Conservation (phyloP, 2,888 invertebrate genomes). For the Dexiosoma caninum region DNA sequence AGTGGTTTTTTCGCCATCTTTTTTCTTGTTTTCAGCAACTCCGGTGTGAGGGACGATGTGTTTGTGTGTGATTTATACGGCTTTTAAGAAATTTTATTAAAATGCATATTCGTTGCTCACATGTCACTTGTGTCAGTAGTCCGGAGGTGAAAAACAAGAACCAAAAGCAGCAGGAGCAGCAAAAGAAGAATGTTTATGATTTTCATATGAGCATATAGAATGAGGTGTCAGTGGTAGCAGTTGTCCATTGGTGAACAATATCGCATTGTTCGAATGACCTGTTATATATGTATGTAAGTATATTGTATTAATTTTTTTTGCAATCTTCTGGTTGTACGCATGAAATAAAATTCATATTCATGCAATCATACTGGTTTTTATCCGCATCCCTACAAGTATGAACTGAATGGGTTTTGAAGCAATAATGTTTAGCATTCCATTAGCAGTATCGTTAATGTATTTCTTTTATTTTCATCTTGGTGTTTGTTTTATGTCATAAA, state of each 20-base stretch:
- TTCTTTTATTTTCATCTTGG: conserved; percentile 9
- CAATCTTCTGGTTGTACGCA: conserved; percentile 49
- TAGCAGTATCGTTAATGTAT: conserved; percentile 27
- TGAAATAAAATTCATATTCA: conserved; percentile 18
- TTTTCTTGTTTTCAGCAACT: not conserved
- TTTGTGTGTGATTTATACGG: conserved; percentile 76
- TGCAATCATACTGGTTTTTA: conserved; percentile 15
- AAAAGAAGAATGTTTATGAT: conserved; percentile 76
- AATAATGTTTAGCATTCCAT: conserved; percentile 51
- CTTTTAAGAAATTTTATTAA: conserved; percentile 79
- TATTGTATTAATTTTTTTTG: not conserved
- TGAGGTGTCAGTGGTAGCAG: conserved; percentile 62
- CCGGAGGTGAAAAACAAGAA: not conserved
- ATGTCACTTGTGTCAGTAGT: conserved; percentile 74
- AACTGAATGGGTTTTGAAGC: conserved; percentile 23
- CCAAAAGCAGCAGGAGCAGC: not conserved
- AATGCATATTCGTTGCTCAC: conserved; percentile 78
- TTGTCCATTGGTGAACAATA: conserved; percentile 26
- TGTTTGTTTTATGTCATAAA: conserved; percentile 60
- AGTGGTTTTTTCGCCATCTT: not conserved
- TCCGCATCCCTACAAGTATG: conserved; percentile 7
- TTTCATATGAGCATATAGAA: conserved; percentile 76
- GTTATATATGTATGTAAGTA: not conserved
- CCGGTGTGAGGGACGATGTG: conserved; percentile 35
- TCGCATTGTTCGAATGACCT: conserved; percentile 41